phyloP scores from a whole-genome alignment of 2,797 vertebrate genomes.

The Lacerta bilineata region DNA sequence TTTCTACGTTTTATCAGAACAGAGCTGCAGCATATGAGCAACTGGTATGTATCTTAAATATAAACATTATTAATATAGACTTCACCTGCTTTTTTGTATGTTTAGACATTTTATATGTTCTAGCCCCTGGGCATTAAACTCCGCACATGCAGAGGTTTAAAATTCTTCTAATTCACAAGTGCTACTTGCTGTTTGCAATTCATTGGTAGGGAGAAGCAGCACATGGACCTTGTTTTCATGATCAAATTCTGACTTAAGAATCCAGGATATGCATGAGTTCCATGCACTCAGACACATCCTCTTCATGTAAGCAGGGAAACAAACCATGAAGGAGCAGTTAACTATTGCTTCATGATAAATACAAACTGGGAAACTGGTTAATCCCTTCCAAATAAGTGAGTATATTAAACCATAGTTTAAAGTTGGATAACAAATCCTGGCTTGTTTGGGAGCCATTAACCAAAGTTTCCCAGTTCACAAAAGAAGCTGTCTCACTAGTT shows the following conservation, averaged over 20 bases:
- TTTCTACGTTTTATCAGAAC: conserved; percentile 99
- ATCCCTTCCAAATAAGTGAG: not conserved
- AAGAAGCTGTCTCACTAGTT: no score
- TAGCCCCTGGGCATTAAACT: not conserved
- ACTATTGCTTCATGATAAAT: not conserved
- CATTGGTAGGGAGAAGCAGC: not conserved
- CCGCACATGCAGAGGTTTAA: not conserved
- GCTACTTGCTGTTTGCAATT: not conserved
- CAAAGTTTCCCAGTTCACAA: no score
- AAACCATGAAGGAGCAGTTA: not conserved
- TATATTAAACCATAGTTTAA: not conserved
- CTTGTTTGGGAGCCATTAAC: no score
- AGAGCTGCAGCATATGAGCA: conserved; percentile 98
- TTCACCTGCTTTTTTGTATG: not conserved
- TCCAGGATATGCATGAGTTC: not conserved
- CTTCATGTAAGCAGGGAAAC: not conserved
- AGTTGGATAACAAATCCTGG: no score
- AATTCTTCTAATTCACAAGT: not conserved
- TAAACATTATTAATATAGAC: conserved; percentile 13
- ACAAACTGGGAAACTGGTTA: not conserved
- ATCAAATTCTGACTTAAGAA: not conserved
- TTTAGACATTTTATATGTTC: not conserved
- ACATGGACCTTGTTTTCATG: not conserved
- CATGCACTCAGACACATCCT: not conserved
- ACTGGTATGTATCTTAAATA: conserved; percentile 83